Percentiles rank a stretch among this genome's conserved stretches.
Conservation (phyloP, 2,797 vertebrate species). For the Lepilemur ruficaudatus region DNA sequence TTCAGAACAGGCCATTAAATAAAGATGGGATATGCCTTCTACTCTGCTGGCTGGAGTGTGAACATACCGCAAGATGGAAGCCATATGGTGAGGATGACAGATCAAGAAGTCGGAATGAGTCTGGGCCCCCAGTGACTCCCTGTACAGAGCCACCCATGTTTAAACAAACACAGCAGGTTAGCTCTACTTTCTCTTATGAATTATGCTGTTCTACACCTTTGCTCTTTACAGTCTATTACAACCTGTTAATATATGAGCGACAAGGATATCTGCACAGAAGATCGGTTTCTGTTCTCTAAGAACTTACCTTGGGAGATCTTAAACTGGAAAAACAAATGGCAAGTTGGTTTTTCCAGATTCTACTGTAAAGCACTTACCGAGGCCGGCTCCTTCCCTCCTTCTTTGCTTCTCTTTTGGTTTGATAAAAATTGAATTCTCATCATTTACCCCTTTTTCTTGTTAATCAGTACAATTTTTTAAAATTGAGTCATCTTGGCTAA, state of each 20-base stretch:
- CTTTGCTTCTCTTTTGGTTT: neutral
- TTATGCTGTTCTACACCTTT: neutral
- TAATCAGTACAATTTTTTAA: neutral
- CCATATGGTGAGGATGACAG: neutral
- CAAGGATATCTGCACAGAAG: neutral
- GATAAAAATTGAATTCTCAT: neutral
- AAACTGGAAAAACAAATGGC: neutral
- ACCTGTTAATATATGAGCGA: neutral
- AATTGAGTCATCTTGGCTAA: neutral
- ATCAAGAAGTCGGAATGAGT: neutral
- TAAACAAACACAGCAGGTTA: neutral
- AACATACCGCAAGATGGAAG: neutral
- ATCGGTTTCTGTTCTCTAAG: neutral
- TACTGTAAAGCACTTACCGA: neutral
- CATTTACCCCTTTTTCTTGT: neutral
- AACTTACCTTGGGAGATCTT: neutral
- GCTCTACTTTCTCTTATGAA: neutral
- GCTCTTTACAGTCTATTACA: neutral
- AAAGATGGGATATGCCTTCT: neutral
- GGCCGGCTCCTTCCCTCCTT: neutral
- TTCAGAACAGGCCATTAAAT: neutral
- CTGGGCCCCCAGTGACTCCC: neutral
- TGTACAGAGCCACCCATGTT: neutral
- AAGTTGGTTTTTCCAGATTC: neutral
- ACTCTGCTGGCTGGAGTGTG: neutral